phyloP scores from a whole-genome alignment of 2,113 vertebrate species.

The Neolamprologus ventralis region DNA sequence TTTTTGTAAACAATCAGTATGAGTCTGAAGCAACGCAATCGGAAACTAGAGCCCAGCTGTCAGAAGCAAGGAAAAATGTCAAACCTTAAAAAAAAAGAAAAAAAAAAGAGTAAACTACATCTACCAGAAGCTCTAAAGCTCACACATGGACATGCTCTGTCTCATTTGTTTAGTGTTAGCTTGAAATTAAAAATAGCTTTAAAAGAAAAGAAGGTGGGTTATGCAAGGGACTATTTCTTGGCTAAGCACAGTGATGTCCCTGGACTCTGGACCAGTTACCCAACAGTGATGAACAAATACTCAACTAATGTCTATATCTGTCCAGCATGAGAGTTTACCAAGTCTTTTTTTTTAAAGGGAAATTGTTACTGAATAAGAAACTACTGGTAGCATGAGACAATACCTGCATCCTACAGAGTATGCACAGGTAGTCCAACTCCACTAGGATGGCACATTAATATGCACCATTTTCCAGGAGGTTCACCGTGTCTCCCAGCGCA shows the following conservation, averaged over 20 bases:
- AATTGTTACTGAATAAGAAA: not conserved
- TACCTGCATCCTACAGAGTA: not conserved
- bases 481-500: not conserved
- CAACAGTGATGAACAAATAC: not conserved
- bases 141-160: not conserved
- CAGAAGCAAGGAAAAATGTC: not conserved
- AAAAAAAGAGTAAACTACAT: not conserved
- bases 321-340: not conserved
- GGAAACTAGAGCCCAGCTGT: not conserved
- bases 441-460: not conserved
- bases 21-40: not conserved
- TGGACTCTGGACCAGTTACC: not conserved
- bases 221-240: not conserved
- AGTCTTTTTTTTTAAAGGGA: not conserved
- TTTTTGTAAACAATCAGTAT: not conserved
- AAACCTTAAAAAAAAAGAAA: not conserved
- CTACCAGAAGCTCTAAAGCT: not conserved
- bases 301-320: not conserved
- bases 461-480: not conserved
- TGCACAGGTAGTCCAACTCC: not conserved
- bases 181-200: not conserved
- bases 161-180: not conserved
- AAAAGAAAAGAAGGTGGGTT: not conserved
- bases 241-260: not conserved
- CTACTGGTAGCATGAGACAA: not conserved